Percentiles rank a stretch among this genome's conserved stretches.
phyloP scores from a whole-genome alignment of 1,140 invertebrate genomes.

The Grapholita molesta region DNA sequence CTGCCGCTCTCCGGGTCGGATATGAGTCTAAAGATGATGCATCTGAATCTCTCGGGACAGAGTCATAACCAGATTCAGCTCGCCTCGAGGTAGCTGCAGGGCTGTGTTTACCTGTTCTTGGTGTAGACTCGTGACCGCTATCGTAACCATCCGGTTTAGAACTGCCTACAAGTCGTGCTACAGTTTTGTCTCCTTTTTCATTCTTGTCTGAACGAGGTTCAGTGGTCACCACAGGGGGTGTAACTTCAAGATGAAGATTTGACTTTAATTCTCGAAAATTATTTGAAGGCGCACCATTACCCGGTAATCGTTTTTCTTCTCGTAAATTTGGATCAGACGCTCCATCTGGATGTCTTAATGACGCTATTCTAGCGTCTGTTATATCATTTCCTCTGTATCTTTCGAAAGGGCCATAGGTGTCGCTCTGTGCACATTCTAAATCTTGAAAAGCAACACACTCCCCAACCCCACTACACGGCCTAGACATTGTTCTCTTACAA shows the following conservation, averaged over 20 bases:
- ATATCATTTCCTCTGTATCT: conserved; percentile 67
- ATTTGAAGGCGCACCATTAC: conserved; percentile 83
- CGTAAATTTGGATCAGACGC: conserved; percentile 93
- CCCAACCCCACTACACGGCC: conserved; percentile 82
- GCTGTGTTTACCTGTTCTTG: conserved; percentile 87
- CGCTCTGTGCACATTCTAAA: conserved; percentile 69
- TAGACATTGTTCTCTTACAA: conserved; percentile 84
- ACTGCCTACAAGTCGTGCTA: conserved; percentile 63
- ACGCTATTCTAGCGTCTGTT: conserved; percentile 83
- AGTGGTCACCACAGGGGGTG: conserved; percentile 71
- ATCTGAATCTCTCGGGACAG: conserved; percentile 90
- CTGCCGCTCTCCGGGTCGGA: conserved; percentile 82
- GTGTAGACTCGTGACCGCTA: conserved; percentile 88
- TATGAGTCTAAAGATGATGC: conserved; percentile 91
- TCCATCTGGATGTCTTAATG: conserved; percentile 91
- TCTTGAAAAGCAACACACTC: conserved; percentile 73
- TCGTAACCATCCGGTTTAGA: conserved; percentile 86
- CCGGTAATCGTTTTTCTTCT: conserved; percentile 83
- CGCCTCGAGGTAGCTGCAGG: conserved; percentile 84
- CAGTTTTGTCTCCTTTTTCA: conserved; percentile 62
- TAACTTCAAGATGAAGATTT: conserved; percentile 78
- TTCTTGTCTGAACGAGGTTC: conserved; percentile 65
- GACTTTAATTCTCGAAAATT: conserved; percentile 81
- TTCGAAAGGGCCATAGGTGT: conserved; percentile 66
- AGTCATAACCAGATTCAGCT: conserved; percentile 93